A percentile compares a stretch with the other conserved stretches of the same genome.
Evolutionary conservation across 2,797 vertebrate species (phyloP).

Genomic region (Centroberyx gerrardi): DNA sequence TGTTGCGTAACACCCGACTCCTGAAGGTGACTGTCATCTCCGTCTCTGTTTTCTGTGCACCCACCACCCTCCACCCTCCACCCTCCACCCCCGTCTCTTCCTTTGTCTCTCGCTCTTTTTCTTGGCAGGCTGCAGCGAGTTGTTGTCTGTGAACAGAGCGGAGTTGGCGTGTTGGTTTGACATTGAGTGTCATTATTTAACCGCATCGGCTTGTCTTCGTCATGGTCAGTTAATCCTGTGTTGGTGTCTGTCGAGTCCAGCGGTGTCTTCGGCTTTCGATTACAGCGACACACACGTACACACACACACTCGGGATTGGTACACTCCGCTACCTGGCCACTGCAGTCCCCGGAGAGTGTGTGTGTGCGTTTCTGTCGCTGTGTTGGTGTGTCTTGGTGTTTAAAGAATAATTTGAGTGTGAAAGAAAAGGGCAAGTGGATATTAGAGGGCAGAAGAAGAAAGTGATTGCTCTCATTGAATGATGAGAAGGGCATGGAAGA

Average conservation of each 20-base stretch:
- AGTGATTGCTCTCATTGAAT: constrained; percentile 17
- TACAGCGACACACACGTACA: constrained; percentile 12
- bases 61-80: background rate
- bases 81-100: background rate
- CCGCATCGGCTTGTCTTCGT: constrained; percentile 6
- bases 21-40: constrained; percentile 60
- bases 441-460: constrained; percentile 7
- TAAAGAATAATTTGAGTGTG: too few relatives aligned
- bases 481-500: background rate
- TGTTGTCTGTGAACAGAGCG: constrained; percentile 20
- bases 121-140: constrained; percentile 38
- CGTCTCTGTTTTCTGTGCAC: background rate
- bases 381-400: background rate
- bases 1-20: constrained; percentile 30
- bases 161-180: constrained; percentile 31
- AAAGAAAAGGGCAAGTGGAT: background rate
- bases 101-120: constrained; percentile 27
- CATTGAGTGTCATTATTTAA: constrained; percentile 30
- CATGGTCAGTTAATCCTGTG: constrained; percentile 29
- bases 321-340: constrained; percentile 19
- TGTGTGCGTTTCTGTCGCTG: background rate
- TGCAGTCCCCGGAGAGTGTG: constrained; percentile 29
- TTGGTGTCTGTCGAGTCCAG: constrained; percentile 17
- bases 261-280: constrained; percentile 28
- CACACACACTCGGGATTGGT: background rate